These are phyloP conservation scores for Dastarcus helophoroides DNA, from an alignment of 2,888 invertebrate species.

Conservation along the genomic window DNA sequence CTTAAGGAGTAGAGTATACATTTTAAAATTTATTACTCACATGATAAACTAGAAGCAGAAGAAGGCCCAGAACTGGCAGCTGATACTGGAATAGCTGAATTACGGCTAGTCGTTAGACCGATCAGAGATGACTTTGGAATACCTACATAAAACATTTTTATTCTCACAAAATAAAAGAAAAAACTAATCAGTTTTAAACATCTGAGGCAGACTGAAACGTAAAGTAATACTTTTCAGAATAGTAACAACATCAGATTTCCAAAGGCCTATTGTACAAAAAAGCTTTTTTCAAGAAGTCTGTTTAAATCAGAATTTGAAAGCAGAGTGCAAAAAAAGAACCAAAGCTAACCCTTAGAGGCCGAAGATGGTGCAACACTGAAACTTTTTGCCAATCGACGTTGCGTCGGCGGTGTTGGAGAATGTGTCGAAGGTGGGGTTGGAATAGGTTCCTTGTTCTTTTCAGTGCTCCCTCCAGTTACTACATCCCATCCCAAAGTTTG, in stretches of 20 bases:
- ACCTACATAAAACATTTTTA: conserved; percentile 43
- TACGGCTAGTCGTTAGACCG: conserved; percentile 63
- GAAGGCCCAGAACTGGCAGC: conserved; percentile 59
- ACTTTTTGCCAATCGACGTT: conserved; percentile 81
- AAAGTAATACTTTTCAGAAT: too few relatives aligned
- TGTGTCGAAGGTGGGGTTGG: conserved; percentile 34
- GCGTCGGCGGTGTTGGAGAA: conserved; percentile 72
- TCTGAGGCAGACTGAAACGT: too few relatives aligned
- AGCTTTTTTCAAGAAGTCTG: neutral
- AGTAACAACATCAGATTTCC: too few relatives aligned
- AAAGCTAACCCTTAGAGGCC: conserved; percentile 46
- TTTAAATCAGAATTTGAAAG: neutral
- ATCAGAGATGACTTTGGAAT: conserved; percentile 72
- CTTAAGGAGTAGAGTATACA: too few relatives aligned
- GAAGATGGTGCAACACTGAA: conserved; percentile 77
- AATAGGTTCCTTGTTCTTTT: conserved; percentile 33
- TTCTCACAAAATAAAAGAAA: too few relatives aligned
- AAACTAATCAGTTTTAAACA: too few relatives aligned
- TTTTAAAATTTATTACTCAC: conserved; percentile 36
- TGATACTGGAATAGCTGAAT: conserved; percentile 52
- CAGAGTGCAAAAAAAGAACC: conserved; percentile 1
- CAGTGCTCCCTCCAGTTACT: conserved; percentile 33
- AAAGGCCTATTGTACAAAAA: too few relatives aligned
- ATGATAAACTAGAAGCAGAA: conserved; percentile 53
- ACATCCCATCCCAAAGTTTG: conserved; percentile 40